Evolutionary conservation across 2,888 invertebrate species (phyloP).

Genomic region (Autographa gamma): DNA sequence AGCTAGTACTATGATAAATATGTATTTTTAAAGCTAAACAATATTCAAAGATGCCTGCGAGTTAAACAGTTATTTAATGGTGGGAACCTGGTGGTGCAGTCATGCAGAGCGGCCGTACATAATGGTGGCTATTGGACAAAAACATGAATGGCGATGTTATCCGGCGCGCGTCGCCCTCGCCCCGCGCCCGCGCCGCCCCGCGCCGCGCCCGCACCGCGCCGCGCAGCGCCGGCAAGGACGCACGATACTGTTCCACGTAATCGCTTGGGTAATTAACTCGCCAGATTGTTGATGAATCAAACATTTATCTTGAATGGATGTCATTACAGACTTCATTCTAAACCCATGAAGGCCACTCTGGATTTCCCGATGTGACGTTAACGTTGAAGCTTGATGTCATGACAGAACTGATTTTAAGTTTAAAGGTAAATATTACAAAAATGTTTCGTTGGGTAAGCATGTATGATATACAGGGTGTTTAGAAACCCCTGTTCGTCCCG

Average conservation of each 20-base stretch:
- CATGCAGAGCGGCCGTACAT: constrained; percentile 7
- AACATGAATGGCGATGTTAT: constrained; percentile 17
- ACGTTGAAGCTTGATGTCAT: neutral
- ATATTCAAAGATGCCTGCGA: neutral
- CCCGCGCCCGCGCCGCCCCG: neutral
- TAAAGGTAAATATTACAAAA: too few species aligned
- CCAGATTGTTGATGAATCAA: constrained; percentile 5
- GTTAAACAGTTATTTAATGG: constrained; percentile 10
- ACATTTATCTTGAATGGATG: neutral
- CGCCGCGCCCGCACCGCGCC: neutral
- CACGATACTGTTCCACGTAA: neutral
- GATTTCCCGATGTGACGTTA: neutral
- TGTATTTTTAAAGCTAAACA: neutral
- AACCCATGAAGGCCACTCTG: neutral
- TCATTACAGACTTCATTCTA: neutral
- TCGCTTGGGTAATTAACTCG: neutral
- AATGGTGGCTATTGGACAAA: constrained; percentile 9
- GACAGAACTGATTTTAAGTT: too few species aligned
- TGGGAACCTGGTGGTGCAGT: constrained; percentile 12
- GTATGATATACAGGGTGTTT: too few species aligned
- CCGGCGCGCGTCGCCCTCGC: constrained; percentile 7
- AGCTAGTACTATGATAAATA: neutral
- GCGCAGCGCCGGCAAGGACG: neutral
- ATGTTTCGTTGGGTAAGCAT: too few species aligned
- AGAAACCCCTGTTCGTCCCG: too few species aligned